Evolutionary conservation across 2,888 invertebrate species (phyloP).

Genomic region (Baronia brevicornis): DNA sequence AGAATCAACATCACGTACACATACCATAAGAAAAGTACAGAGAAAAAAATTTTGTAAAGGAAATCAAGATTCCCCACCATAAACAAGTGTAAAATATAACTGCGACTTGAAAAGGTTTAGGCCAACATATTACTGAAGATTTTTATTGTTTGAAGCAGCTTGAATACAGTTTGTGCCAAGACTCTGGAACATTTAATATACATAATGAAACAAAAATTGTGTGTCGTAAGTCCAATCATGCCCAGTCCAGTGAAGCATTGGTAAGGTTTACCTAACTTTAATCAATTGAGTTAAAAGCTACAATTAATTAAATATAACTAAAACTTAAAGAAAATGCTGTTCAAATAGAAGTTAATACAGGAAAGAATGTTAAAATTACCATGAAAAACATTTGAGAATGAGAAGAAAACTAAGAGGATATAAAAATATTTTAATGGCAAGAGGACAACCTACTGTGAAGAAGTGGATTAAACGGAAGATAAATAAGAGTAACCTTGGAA

Average conservation of each 20-base stretch:
- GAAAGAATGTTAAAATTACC: conserved; percentile 2
- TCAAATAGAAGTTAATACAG: too few species aligned
- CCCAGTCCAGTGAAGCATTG: conserved; percentile 58
- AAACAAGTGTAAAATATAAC: too few species aligned
- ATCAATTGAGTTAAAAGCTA: conserved; percentile 41
- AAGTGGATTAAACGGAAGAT: too few species aligned
- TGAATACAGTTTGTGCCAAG: conserved; percentile 4
- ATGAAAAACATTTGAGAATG: conserved; percentile 5
- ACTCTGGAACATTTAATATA: conserved; percentile 8
- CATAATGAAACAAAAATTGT: conserved; percentile 12
- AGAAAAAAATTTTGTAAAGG: too few species aligned
- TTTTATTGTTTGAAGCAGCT: conserved; percentile 1
- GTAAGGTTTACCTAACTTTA: conserved; percentile 46
- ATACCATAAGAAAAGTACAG: too few species aligned
- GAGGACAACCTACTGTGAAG: too few species aligned
- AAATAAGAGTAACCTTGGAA: conserved; percentile 3
- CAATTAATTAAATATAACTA: conserved; percentile 37
- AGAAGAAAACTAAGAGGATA: conserved; percentile 2
- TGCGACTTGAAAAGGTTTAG: too few species aligned
- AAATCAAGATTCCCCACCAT: too few species aligned
- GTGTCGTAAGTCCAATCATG: conserved; percentile 59
- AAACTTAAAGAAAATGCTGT: conserved; percentile 3
- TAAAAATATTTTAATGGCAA: too few species aligned
- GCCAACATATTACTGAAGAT: too few species aligned
- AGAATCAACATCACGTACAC: too few species aligned